A percentile compares a stretch with the other conserved stretches of the same genome.
Evolutionary conservation across 2,113 vertebrate species (phyloP).

Genomic region (Sterrhoptilus dennistouni): DNA sequence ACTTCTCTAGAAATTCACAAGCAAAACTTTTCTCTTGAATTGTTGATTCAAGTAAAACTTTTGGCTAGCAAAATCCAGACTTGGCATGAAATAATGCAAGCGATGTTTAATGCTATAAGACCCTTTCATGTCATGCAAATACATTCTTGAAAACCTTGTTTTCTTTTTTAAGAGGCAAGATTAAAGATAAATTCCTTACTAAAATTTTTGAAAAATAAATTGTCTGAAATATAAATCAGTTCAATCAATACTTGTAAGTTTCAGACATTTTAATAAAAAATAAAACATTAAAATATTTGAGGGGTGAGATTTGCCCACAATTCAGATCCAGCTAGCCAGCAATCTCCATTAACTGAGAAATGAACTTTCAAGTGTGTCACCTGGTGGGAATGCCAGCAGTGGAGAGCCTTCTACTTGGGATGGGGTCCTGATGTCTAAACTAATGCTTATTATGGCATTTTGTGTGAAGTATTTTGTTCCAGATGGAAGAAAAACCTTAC

Average conservation of each 20-base stretch:
- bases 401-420: neutral
- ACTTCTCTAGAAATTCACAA: neutral
- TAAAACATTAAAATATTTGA: neutral
- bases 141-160: neutral
- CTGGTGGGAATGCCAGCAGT: neutral
- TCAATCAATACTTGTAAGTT: neutral
- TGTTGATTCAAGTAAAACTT: neutral
- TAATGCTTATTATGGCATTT: neutral
- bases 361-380: neutral
- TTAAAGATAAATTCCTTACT: neutral
- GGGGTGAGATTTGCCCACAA: neutral
- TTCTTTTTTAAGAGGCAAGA: neutral
- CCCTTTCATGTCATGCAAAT: neutral
- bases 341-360: neutral
- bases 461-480: neutral
- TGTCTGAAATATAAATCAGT: neutral
- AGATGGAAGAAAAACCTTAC: neutral
- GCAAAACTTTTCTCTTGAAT: neutral
- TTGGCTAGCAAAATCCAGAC: neutral
- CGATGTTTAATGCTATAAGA: neutral
- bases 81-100: neutral
- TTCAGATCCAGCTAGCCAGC: neutral
- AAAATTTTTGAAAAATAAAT: neutral
- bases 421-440: neutral
- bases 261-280: neutral